These are phyloP conservation scores for Omphaloscelis lunosa DNA, from an alignment of 2,888 invertebrate genomes.

Conservation along the genomic window DNA sequence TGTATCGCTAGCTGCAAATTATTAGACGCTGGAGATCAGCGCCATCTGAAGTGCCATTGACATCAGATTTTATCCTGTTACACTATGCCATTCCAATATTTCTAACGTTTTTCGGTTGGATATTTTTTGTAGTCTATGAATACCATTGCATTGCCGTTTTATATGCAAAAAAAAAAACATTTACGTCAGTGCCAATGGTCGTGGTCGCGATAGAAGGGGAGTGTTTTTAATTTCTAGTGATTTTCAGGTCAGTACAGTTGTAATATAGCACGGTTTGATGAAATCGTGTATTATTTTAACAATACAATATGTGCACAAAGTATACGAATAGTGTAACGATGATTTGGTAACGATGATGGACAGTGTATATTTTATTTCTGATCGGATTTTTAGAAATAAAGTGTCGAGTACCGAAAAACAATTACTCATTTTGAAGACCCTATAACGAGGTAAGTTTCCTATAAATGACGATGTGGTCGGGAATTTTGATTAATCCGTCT, in stretches of 20 bases:
- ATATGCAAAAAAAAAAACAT: constrained; percentile 13
- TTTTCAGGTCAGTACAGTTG: constrained; percentile 68
- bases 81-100: background rate
- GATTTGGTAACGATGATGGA: constrained; percentile 53
- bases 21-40: too few relatives aligned
- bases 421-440: constrained; percentile 54
- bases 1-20: too few relatives aligned
- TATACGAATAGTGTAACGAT: constrained; percentile 54
- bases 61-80: background rate
- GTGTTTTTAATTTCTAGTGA: constrained; percentile 74
- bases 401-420: constrained; percentile 54
- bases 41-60: too few relatives aligned
- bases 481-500: constrained; percentile 20
- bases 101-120: background rate
- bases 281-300: constrained; percentile 63
- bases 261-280: constrained; percentile 52
- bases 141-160: background rate
- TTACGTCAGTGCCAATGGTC: constrained; percentile 60
- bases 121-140: background rate
- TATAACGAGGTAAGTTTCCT: constrained; percentile 59
- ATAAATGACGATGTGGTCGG: constrained; percentile 28
- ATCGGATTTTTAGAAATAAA: constrained; percentile 60
- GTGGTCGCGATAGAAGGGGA: constrained; percentile 67
- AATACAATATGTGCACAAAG: constrained; percentile 54
- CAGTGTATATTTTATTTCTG: constrained; percentile 60